Base-by-base conservation (phyloP, 1,140 invertebrate genomes). In the Tetragnatha versicolor region DNA sequence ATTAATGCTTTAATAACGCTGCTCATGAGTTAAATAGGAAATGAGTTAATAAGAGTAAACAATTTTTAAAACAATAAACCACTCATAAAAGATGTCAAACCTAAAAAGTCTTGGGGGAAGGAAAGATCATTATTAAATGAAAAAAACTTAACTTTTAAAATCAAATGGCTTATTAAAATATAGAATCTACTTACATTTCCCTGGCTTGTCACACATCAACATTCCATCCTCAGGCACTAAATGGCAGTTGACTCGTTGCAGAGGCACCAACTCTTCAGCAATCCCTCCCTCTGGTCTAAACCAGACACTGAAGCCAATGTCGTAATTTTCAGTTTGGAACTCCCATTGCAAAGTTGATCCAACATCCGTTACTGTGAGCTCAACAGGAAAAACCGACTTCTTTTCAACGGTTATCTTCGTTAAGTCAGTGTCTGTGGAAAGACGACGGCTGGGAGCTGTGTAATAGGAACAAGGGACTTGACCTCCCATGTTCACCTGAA, bases 271-370 rank as follows among this genome's bases (percentile, higher is more conserved):
- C 69, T 91, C 88, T 5, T 86, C 88, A 80, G 90, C 88, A 37
- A 61, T 58, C 2, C 91, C 92, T 66, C 91, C 87, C 4, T 88
- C 86, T 80, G 91, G 90, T 79, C 89, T 88, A 29, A 89, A 89
- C 31, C 89, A 87, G 29, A 97, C 90, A 53, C 92, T 90, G 86
- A 96, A 97, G 82, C 93, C 93, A 69, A 97, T 96, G 84, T 97
- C 95, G 84, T 95, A 92, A 73, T 89, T 91, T 80, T 95, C 92
- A 0, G 93, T 92, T 81, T 91, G 89, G 83, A 96, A 95, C 82
- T 95, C 93, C 94, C 94, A 97, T 79, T 94, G 96, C 79, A 93
- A 84, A 79, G 91, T 87, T 60, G 89, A 91, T 65, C 91, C 91
- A 20, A 86, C 85, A 82, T 91, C 88, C 0, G 85, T 85, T 25